A percentile compares a stretch with the other conserved stretches of the same genome.
Evolutionary conservation across 2,113 vertebrate genomes (phyloP).

Genomic region (Monopterus albus): DNA sequence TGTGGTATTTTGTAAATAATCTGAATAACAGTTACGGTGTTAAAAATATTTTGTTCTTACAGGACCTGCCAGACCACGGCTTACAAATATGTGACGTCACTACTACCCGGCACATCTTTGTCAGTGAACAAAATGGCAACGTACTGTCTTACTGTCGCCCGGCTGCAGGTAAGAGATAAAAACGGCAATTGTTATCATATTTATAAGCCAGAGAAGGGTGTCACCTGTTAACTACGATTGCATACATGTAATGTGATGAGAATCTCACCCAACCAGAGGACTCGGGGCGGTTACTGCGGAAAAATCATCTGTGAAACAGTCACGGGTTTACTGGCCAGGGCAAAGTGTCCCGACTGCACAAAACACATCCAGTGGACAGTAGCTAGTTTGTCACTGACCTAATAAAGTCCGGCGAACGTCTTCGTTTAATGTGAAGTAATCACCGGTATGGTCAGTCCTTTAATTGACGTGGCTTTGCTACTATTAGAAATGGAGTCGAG

Average conservation of each 20-base stretch:
- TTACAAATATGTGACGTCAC: slow-evolving; percentile 80
- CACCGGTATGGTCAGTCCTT: rapidly evolving
- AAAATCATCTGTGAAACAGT: neutral
- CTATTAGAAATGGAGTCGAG: neutral
- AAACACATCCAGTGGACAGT: slow-evolving; percentile 9
- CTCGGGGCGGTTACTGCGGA: rapidly evolving
- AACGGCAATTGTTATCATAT: rapidly evolving
- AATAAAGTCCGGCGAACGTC: neutral
- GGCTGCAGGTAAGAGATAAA: slow-evolving; percentile 87
- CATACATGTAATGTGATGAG: rapidly evolving
- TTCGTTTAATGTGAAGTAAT: neutral
- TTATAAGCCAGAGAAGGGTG: neutral
- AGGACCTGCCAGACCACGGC: slow-evolving; percentile 30
- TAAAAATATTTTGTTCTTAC: neutral
- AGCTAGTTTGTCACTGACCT: neutral
- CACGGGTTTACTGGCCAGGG: slow-evolving; percentile 71
- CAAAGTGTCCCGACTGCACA: slow-evolving; percentile 73
- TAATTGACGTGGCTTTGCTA: rapidly evolving
- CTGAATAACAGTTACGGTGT: neutral
- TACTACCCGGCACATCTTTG: slow-evolving; percentile 90
- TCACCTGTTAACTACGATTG: neutral
- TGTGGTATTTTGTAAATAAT: neutral
- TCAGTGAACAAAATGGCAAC: slow-evolving; percentile 99
- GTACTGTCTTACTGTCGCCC: slow-evolving; percentile 89
- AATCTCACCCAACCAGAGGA: rapidly evolving